Evolutionary conservation across 1,140 invertebrate genomes (phyloP), one percentile per base, ranked within the genome.

Genomic region (Drosophila kanapiae): DNA sequence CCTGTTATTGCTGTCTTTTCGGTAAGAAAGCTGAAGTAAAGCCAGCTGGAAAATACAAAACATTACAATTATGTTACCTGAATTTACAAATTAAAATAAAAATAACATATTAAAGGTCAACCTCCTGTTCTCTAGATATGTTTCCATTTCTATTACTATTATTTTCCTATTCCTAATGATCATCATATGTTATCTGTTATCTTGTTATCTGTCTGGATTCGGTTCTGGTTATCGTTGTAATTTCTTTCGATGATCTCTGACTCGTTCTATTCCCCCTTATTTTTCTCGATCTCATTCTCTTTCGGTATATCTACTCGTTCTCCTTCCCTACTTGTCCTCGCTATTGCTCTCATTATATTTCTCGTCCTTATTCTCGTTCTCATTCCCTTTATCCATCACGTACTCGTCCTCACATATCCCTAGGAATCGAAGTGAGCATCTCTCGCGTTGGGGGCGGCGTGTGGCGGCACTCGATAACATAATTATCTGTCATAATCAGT

Each of bases 401-500:
- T 14, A 8, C 11, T 23, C 33, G 4, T 37, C 16, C 29, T 13
- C 37, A 14, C 31, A 45, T 37, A 40, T 37, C 9, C 18, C 13
- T 27, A 1, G 9, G 40, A 70, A 42, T 13, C 31, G 29, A 68
- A 65, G 40, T 42, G 51, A 42, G 37, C 53, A 42, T 18, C 27
- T 27, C 43, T 31, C 33, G 13, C 23, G 4, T 16, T 37, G 13
- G 33, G 42, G 49, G 48, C 67, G 72, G 65, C 83, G 84, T 87
- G 83, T 88, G 82, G 67, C 84, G 69, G 57, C 85, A 88, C 84
- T 87, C 84, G 80, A 88, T 90, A 88, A 83, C 80, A 83, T 91
- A 87, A 82, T 87, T 86, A 87, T 91, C 87, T 87, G 84, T 87
- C 87, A 91, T 91, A 83, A 91, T 87, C 87, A 87, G 88, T 87